Conservation (phyloP, 2,797 vertebrate species). For the Botia almorhae region DNA sequence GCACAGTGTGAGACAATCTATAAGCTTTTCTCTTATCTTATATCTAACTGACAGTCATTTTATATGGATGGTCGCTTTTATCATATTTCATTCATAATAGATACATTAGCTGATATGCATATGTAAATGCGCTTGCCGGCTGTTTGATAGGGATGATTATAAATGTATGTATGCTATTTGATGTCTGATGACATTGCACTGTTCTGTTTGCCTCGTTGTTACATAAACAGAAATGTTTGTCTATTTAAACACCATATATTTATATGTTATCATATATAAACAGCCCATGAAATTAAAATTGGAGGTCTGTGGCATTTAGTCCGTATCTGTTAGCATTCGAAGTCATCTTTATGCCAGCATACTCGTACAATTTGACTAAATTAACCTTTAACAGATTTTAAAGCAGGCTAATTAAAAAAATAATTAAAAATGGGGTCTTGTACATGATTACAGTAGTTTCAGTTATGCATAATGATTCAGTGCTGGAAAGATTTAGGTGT, state of each 20-base stretch:
- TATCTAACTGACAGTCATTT: slow-evolving; percentile 38
- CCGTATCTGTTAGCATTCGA: neutral
- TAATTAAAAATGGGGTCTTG: too few species aligned
- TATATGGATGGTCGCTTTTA: neutral
- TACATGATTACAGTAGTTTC: too few species aligned
- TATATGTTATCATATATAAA: neutral
- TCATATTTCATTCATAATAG: slow-evolving; percentile 32
- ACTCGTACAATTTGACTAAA: neutral
- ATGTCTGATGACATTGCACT: slow-evolving; percentile 25
- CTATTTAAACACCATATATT: neutral
- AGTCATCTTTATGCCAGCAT: too few species aligned
- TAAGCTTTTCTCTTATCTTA: slow-evolving; percentile 17
- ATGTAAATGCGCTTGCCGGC: slow-evolving; percentile 30
- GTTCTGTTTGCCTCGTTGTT: slow-evolving; percentile 26
- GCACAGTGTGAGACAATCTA: slow-evolving; percentile 32
- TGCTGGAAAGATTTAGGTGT: neutral
- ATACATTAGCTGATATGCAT: slow-evolving; percentile 34
- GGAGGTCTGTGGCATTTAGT: too few species aligned
- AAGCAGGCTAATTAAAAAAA: neutral
- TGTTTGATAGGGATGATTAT: slow-evolving; percentile 36
- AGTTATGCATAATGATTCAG: too few species aligned
- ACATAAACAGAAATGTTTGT: slow-evolving; percentile 43
- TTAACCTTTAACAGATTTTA: neutral
- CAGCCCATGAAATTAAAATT: neutral
- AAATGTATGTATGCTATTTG: slow-evolving; percentile 37